These are phyloP conservation scores for Selene dorsalis DNA, from an alignment of 2,797 vertebrate genomes.

Conservation along the genomic window DNA sequence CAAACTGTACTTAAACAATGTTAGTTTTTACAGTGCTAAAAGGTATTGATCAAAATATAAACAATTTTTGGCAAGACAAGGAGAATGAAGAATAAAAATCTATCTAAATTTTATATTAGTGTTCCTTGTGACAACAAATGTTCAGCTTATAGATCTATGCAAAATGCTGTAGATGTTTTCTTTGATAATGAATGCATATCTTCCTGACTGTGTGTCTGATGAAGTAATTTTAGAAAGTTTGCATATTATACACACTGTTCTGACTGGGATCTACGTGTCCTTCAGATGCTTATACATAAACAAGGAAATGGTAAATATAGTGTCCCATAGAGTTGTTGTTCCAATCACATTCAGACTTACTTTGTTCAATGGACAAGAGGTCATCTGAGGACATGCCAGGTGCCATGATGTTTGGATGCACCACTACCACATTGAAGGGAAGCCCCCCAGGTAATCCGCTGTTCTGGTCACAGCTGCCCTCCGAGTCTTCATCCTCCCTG, in stretches of 20 bases:
- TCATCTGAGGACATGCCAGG: slow-evolving; percentile 86
- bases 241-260: neutral
- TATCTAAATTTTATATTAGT: neutral
- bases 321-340: neutral
- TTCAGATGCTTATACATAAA: neutral
- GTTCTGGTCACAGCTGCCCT: slow-evolving; percentile 85
- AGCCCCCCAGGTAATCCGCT: slow-evolving; percentile 81
- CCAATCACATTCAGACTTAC: slow-evolving; percentile 72
- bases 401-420: slow-evolving; percentile 87
- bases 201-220: neutral
- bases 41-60: neutral
- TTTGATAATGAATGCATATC: neutral
- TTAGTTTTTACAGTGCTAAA: neutral
- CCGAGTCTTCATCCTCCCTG: slow-evolving; percentile 87
- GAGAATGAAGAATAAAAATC: neutral
- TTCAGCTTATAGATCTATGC: neutral
- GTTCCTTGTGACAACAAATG: neutral
- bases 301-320: neutral
- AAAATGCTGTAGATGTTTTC: neutral
- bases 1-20: slow-evolving; percentile 7
- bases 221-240: neutral
- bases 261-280: neutral
- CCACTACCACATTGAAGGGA: slow-evolving; percentile 89
- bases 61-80: neutral
- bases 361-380: slow-evolving; percentile 85